Evolutionary conservation across 1,140 invertebrate species (phyloP).

Genomic region (Drosophila nigromelanica): DNA sequence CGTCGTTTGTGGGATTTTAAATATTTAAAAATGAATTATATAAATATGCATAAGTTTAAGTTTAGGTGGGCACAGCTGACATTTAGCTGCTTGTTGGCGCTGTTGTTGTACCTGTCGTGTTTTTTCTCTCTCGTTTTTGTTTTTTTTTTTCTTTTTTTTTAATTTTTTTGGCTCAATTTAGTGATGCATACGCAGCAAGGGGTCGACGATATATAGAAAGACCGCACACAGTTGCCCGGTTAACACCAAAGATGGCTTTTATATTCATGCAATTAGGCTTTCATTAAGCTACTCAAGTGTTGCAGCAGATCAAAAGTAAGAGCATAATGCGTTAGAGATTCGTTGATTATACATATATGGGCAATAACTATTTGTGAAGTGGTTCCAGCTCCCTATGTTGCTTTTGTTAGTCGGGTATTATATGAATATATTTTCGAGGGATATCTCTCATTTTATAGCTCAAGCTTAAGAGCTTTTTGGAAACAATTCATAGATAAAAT

Average conservation of each 20-base stretch:
- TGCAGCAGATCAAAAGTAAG: constrained; percentile 7
- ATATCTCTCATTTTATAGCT: background rate
- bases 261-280: constrained; percentile 65
- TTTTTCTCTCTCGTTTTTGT: constrained; percentile 6
- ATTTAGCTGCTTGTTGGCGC: constrained; percentile 55
- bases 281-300: constrained; percentile 50
- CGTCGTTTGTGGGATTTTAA: constrained; percentile 57
- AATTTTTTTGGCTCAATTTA: constrained; percentile 16
- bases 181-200: constrained; percentile 24
- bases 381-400: background rate
- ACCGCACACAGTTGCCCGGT: constrained; percentile 47
- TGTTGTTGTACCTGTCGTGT: background rate
- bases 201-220: constrained; percentile 17
- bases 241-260: constrained; percentile 57
- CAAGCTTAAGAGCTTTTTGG: background rate
- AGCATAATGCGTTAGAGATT: constrained; percentile 15
- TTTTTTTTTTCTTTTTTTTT: background rate
- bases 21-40: constrained; percentile 79
- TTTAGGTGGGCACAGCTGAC: constrained; percentile 74
- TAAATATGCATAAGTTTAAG: constrained; percentile 75
- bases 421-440: background rate
- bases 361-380: constrained; percentile 3
- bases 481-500: too few species aligned
- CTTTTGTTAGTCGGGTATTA: background rate
- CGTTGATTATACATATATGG: constrained; percentile 2